Evolutionary conservation across 2,888 invertebrate species (phyloP).

Genomic region (Coelinius sp.): DNA sequence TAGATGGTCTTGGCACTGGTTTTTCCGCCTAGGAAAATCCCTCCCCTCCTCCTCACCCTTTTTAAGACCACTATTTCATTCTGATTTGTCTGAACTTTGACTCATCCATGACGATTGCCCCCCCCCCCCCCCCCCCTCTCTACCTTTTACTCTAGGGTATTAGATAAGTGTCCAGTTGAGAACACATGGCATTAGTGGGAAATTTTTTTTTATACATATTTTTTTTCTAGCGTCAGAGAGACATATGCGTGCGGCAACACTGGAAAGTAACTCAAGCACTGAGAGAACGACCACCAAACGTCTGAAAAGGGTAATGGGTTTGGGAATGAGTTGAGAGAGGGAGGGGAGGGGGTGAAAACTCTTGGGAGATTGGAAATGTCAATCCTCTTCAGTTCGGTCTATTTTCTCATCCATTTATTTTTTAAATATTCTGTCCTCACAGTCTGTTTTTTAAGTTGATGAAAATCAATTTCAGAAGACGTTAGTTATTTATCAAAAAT

Average conservation of each 20-base stretch:
- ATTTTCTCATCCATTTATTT: constrained; percentile 3
- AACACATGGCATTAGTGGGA: constrained; percentile 66
- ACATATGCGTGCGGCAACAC: neutral
- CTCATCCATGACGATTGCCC: neutral
- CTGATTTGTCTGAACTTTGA: constrained; percentile 7
- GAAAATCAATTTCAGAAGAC: neutral
- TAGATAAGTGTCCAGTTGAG: constrained; percentile 60
- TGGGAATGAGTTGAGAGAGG: neutral
- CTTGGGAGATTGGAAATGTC: constrained; percentile 12
- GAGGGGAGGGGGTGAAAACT: neutral
- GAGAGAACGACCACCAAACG: neutral
- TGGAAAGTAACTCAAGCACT: neutral
- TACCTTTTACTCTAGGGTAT: neutral
- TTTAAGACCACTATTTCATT: neutral
- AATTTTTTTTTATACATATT: neutral
- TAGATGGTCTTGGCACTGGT: constrained; percentile 32
- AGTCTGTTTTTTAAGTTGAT: neutral
- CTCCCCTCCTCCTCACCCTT: neutral
- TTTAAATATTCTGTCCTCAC: neutral
- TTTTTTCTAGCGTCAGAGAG: neutral
- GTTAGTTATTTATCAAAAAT: neutral
- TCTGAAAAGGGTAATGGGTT: neutral
- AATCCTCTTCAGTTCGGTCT: neutral
- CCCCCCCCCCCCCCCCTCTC: neutral
- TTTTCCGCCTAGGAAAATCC: constrained; percentile 36